A percentile compares a stretch with the other conserved stretches of the same genome.
Conservation (phyloP, 2,113 vertebrate species). For the Recurvirostra avosetta region DNA sequence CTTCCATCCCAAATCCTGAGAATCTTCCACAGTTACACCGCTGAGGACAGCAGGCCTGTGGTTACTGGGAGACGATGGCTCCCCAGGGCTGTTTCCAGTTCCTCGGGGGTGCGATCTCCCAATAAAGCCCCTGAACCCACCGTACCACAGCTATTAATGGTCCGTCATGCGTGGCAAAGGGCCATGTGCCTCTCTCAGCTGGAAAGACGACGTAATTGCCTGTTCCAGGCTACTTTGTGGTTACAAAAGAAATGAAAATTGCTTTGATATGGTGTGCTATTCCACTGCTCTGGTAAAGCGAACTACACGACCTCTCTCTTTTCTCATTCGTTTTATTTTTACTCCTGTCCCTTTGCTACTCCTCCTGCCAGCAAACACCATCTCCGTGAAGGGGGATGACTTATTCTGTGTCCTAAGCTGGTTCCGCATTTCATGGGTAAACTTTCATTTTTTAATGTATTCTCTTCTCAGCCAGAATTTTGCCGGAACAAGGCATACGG, state of each 20-base stretch:
- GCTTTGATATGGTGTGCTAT: background rate
- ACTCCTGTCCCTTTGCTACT: background rate
- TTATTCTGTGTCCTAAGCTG: background rate
- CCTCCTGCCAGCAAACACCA: background rate
- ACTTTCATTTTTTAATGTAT: background rate
- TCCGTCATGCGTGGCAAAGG: background rate
- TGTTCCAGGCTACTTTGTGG: background rate
- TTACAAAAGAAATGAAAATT: background rate
- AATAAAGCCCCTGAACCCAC: background rate
- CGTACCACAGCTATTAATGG: background rate
- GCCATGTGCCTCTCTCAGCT: background rate
- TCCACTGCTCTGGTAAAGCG: background rate
- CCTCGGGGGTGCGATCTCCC: background rate
- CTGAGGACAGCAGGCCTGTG: background rate
- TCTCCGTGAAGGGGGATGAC: background rate
- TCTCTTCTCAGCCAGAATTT: background rate
- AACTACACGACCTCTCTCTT: background rate
- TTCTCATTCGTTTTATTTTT: background rate
- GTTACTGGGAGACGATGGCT: background rate
- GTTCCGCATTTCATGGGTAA: background rate
- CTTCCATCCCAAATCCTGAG: background rate
- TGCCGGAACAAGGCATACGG: background rate
- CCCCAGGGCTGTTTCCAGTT: background rate
- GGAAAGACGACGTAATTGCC: conserved; percentile 19
- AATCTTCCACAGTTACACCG: background rate